These are phyloP conservation scores for Conops quadrifasciatus DNA, from an alignment of 2,888 invertebrate species.

Conservation along the genomic window DNA sequence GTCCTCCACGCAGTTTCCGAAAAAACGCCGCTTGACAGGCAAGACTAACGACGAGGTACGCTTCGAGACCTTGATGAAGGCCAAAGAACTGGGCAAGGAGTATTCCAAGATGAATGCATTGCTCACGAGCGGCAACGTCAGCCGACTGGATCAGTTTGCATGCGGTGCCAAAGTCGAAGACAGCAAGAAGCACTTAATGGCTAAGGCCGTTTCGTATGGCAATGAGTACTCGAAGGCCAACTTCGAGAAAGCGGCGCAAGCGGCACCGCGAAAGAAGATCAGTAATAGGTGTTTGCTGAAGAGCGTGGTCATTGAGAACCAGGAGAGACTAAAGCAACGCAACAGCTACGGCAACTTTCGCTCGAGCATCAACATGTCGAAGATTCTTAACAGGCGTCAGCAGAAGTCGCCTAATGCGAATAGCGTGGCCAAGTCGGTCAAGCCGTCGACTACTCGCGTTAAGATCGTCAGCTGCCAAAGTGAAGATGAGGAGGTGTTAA, in stretches of 20 bases:
- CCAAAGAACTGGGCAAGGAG: conserved; percentile 51
- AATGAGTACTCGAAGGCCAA: conserved; percentile 54
- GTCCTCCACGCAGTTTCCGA: conserved; percentile 29
- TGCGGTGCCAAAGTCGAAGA: conserved; percentile 18
- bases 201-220: conserved; percentile 52
- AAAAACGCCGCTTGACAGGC: conserved; percentile 33
- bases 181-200: conserved; percentile 44
- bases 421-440: neutral
- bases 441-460: neutral
- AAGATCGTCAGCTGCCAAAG: neutral
- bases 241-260: conserved; percentile 46
- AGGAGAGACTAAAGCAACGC: conserved; percentile 45
- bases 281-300: neutral
- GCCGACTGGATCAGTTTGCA: neutral
- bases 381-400: neutral
- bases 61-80: conserved; percentile 46
- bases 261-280: conserved; percentile 5
- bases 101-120: conserved; percentile 52
- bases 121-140: neutral
- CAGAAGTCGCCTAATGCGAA: neutral
- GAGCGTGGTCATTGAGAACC: conserved; percentile 25
- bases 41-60: conserved; percentile 45
- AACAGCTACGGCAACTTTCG: conserved; percentile 50
- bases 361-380: conserved; percentile 47
- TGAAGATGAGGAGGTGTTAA: neutral